Percentiles rank a stretch among this genome's conserved stretches.
Conservation (phyloP, 2,113 vertebrate species). For the pig (Sus scrofa) region DNA sequence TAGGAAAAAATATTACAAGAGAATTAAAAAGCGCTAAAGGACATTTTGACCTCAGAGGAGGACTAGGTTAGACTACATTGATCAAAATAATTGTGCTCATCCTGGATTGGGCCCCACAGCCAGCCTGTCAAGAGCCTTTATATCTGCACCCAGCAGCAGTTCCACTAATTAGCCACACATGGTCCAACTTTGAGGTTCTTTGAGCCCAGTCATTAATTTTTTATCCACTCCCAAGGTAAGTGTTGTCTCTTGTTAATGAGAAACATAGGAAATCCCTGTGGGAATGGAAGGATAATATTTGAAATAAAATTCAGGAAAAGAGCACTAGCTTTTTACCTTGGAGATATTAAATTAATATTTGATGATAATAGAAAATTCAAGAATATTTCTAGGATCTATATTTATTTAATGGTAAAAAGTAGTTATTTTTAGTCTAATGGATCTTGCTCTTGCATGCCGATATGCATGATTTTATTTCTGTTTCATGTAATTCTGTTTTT, state of each 20-base stretch:
- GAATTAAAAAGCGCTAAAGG: neutral
- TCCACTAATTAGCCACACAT: neutral
- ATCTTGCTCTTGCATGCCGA: neutral
- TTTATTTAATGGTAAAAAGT: constrained; percentile 7
- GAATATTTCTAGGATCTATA: constrained; percentile 9
- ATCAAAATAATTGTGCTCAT: constrained; percentile 88
- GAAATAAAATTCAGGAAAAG: constrained; percentile 45
- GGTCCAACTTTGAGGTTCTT: constrained; percentile 70
- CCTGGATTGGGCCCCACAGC: constrained; percentile 86
- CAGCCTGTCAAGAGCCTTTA: constrained; percentile 88
- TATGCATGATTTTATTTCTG: neutral
- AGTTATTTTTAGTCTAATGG: neutral
- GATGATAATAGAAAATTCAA: constrained; percentile 31
- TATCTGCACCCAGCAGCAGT: neutral
- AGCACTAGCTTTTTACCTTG: neutral
- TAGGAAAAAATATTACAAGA: constrained; percentile 18
- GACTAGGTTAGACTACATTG: constrained; percentile 82
- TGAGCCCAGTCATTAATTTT: constrained; percentile 29
- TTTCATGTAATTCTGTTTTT: neutral
- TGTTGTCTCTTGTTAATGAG: constrained; percentile 9
- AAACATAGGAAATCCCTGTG: neutral
- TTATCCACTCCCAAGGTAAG: constrained; percentile 84
- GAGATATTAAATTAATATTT: constrained; percentile 7
- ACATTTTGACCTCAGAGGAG: constrained; percentile 76
- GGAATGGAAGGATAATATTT: neutral